Conservation (phyloP, 1,140 invertebrate genomes). For the Lasioglossum albipes region DNA sequence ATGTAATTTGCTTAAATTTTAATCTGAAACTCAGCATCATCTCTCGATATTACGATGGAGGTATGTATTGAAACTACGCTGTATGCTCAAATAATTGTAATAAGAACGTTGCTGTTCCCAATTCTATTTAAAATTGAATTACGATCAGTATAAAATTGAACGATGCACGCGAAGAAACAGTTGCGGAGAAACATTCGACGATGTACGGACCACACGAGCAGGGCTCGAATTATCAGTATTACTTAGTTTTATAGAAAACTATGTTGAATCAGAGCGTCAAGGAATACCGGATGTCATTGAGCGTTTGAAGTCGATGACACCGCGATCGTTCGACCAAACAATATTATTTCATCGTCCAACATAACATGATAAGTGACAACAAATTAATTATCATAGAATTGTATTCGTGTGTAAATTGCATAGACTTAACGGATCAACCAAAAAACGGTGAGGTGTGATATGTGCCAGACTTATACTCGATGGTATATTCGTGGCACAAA, state of each 20-base stretch:
- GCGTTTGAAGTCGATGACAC: neutral
- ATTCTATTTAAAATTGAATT: neutral
- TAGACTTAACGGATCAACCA: neutral
- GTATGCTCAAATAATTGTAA: neutral
- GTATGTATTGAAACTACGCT: too few species aligned
- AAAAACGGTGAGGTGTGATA: neutral
- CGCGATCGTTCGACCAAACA: neutral
- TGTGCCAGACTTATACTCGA: neutral
- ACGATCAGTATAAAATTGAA: neutral
- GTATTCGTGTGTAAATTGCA: neutral
- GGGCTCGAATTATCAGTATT: constrained; percentile 40
- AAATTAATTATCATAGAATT: neutral
- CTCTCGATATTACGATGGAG: too few species aligned
- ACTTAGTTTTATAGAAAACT: constrained; percentile 27
- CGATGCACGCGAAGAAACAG: neutral
- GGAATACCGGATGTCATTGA: constrained; percentile 11
- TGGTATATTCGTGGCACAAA: too few species aligned
- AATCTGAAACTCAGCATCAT: too few species aligned
- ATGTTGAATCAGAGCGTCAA: neutral
- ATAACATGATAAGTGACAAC: neutral
- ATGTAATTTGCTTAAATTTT: too few species aligned
- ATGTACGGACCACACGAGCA: neutral
- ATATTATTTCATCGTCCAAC: neutral
- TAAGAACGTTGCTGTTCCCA: neutral
- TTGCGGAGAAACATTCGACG: neutral